Conservation (phyloP, 2,797 vertebrate species). For the Sylvia borin region DNA sequence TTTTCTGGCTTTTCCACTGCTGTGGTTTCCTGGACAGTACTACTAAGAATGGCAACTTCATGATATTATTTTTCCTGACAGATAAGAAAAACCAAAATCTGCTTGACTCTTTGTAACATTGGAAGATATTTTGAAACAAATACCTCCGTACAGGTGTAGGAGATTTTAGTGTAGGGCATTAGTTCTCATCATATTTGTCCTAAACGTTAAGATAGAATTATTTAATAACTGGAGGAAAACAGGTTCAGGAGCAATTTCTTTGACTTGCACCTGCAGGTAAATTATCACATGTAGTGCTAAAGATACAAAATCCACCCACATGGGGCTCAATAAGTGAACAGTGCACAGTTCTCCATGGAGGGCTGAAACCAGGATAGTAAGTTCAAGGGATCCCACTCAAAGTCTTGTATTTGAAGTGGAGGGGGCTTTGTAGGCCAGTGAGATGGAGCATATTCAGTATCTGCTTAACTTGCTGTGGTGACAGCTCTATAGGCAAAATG, state of each 20-base stretch:
- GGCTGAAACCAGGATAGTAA: not conserved
- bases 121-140: not conserved
- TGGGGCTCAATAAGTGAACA: not conserved
- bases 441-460: not conserved
- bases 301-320: not conserved
- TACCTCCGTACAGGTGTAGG: fast-evolving
- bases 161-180: not conserved
- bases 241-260: not conserved
- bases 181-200: not conserved
- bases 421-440: not conserved
- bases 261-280: not conserved
- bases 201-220: not conserved
- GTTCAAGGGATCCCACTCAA: not conserved
- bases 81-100: not conserved
- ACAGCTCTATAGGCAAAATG: not conserved
- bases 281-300: not conserved
- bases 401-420: not conserved
- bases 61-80: not conserved
- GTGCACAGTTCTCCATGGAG: not conserved
- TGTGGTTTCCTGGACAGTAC: not conserved
- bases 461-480: not conserved
- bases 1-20: not conserved
- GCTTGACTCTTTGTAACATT: not conserved
- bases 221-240: not conserved
- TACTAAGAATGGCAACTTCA: not conserved